phyloP scores from a whole-genome alignment of 2,113 vertebrate species.

The Heterotis niloticus region DNA sequence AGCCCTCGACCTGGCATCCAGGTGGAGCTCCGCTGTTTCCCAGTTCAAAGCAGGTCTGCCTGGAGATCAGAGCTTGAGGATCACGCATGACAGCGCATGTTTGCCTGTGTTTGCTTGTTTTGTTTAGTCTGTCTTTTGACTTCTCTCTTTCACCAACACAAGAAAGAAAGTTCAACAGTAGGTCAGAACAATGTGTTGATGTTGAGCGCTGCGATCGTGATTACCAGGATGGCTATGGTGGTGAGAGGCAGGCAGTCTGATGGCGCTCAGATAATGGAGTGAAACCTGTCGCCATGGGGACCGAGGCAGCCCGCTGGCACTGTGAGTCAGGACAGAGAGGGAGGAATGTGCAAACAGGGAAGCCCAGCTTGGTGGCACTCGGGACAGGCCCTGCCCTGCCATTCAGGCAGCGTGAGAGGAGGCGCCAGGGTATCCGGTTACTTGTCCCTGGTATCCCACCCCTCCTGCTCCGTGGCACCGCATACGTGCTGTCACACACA shows the following conservation, averaged over 20 bases:
- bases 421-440: conserved; percentile 38
- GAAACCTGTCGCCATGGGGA: conserved; percentile 2
- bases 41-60: too few species aligned
- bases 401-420: conserved; percentile 19
- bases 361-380: conserved; percentile 7
- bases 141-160: conserved; percentile 4
- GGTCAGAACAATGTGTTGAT: background rate
- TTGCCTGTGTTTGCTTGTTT: conserved; percentile 7
- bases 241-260: background rate
- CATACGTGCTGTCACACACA: background rate
- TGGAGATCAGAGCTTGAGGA: background rate
- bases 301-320: background rate
- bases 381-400: background rate
- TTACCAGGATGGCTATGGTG: background rate
- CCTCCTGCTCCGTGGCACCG: background rate
- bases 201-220: background rate
- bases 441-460: conserved; percentile 29
- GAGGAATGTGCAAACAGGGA: conserved; percentile 4
- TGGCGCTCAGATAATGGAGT: background rate
- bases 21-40: background rate
- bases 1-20: background rate
- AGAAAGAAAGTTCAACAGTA: conserved; percentile 2
- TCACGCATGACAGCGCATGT: background rate
- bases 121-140: background rate
- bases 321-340: background rate